phyloP scores from a whole-genome alignment of 2,888 invertebrate genomes.

The Tachina lurida region DNA sequence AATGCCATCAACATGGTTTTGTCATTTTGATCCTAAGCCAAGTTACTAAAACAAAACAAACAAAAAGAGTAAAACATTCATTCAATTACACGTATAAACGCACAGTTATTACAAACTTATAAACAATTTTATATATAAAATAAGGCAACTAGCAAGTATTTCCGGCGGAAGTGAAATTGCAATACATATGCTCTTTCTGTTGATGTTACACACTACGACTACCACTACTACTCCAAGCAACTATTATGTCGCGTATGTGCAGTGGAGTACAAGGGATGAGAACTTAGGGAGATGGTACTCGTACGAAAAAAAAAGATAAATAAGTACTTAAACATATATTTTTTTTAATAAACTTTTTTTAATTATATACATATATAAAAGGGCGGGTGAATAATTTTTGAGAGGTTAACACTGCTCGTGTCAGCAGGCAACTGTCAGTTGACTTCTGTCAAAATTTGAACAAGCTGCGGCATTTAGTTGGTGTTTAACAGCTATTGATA shows the following conservation, averaged over 20 bases:
- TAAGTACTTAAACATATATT: no score
- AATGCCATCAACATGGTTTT: slow-evolving; percentile 77
- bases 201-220: slow-evolving; percentile 15
- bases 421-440: no score
- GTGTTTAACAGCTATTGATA: no score
- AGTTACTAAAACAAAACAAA: slow-evolving; percentile 49
- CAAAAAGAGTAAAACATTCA: slow-evolving; percentile 58
- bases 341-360: no score
- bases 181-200: slow-evolving; percentile 59
- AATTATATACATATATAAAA: no score
- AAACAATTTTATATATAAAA: slow-evolving; percentile 53
- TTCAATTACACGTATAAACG: slow-evolving; percentile 37
- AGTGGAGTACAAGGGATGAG: neutral
- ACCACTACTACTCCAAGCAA: neutral
- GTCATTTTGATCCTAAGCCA: slow-evolving; percentile 74
- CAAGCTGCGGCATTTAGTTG: no score
- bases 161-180: slow-evolving; percentile 70
- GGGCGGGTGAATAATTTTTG: no score
- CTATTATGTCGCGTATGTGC: slow-evolving; percentile 10
- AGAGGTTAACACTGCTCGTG: no score
- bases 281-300: neutral
- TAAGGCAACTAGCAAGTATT: slow-evolving; percentile 62
- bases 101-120: slow-evolving; percentile 28
- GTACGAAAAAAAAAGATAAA: neutral
- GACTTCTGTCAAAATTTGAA: no score